Percentiles rank a stretch among this genome's conserved stretches.
phyloP scores from a whole-genome alignment of 2,113 vertebrate species.

The Heterochromis multidens region DNA sequence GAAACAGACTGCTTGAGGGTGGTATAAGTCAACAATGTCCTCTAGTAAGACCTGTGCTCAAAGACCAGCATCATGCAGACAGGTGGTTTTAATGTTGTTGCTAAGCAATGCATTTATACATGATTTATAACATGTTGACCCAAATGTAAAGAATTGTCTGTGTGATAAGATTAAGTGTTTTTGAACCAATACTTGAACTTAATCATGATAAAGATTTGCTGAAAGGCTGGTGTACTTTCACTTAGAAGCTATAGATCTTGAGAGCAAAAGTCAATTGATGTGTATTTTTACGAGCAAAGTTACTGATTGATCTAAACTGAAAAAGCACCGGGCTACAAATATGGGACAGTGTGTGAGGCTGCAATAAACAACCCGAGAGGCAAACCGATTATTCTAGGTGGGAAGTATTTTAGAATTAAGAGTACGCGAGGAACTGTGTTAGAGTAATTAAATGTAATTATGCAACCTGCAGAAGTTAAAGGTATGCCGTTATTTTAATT shows the following conservation, averaged over 20 bases:
- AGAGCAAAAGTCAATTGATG: neutral
- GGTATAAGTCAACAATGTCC: neutral
- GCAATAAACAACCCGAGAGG: neutral
- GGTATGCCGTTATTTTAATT: neutral
- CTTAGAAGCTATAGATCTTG: neutral
- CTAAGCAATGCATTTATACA: neutral
- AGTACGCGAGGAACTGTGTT: neutral
- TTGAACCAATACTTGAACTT: neutral
- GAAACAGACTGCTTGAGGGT: neutral
- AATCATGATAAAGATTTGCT: neutral
- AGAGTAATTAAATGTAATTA: neutral
- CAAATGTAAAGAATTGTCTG: neutral
- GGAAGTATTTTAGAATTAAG: neutral
- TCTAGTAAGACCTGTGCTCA: neutral
- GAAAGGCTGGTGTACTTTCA: neutral
- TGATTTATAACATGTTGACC: too few relatives aligned
- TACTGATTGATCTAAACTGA: neutral
- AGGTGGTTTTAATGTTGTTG: neutral
- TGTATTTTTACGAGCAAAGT: neutral
- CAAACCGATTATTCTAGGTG: neutral
- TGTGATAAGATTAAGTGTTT: neutral
- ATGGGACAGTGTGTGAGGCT: neutral
- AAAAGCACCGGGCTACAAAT: neutral
- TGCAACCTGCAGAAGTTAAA: too few relatives aligned
- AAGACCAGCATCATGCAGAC: too few relatives aligned